phyloP scores from a whole-genome alignment of 2,888 invertebrate species.

The Plagiodera versicolora region DNA sequence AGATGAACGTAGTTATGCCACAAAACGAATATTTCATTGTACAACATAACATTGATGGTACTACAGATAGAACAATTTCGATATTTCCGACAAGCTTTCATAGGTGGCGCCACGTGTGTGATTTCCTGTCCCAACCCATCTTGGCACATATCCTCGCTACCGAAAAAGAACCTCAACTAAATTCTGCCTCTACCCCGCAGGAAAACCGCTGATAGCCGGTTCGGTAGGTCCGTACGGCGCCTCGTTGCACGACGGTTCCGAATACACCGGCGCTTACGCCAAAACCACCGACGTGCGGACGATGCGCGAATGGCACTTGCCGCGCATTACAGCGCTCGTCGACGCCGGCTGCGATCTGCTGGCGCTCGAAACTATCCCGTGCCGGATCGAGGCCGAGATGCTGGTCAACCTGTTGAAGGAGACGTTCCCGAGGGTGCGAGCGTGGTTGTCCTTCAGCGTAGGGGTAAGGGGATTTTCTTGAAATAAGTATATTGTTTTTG shows the following conservation, averaged over 20 bases:
- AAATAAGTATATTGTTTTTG: too few species aligned
- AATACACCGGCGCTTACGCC: constrained; percentile 86
- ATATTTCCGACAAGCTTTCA: too few species aligned
- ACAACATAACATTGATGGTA: too few species aligned
- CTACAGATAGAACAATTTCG: too few species aligned
- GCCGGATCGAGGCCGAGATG: constrained; percentile 78
- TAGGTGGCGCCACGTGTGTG: too few species aligned
- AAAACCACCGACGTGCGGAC: constrained; percentile 63
- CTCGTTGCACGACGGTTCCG: constrained; percentile 86
- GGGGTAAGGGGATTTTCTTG: constrained; percentile 61
- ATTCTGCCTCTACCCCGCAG: constrained; percentile 28
- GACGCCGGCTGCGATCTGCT: constrained; percentile 82
- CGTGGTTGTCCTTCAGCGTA: constrained; percentile 89
- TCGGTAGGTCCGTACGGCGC: constrained; percentile 95
- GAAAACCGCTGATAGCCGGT: constrained; percentile 73
- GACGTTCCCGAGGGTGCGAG: constrained; percentile 76
- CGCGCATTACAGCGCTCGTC: constrained; percentile 76
- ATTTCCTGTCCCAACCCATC: too few species aligned
- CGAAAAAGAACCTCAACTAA: too few species aligned
- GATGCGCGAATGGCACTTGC: constrained; percentile 83
- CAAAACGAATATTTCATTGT: too few species aligned
- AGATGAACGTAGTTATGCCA: too few species aligned
- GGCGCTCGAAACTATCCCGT: constrained; percentile 92
- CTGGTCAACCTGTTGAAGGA: constrained; percentile 72
- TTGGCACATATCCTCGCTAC: too few species aligned